A percentile compares a stretch with the other conserved stretches of the same genome.
phyloP scores from a whole-genome alignment of 2,113 vertebrate genomes.

The Phycodurus eques region DNA sequence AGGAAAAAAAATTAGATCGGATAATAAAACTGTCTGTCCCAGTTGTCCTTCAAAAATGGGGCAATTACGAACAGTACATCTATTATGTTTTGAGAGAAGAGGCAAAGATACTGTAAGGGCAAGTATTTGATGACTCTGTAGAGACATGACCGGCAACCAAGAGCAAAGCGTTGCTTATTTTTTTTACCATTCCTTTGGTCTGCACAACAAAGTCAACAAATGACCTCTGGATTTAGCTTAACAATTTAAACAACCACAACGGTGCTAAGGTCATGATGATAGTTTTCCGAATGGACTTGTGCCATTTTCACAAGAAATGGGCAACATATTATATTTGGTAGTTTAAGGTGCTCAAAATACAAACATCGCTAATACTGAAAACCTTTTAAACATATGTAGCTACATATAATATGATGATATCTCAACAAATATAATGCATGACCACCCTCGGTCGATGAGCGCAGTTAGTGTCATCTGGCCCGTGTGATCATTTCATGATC shows the following conservation, averaged over 20 bases:
- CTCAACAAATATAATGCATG: too few species aligned
- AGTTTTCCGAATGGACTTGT: not conserved
- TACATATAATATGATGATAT: too few species aligned
- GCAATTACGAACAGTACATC: slow-evolving; percentile 12
- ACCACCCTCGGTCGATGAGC: too few species aligned
- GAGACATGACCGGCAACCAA: slow-evolving; percentile 5
- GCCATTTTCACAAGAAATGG: not conserved
- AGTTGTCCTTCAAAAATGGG: slow-evolving; percentile 22
- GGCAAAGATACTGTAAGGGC: slow-evolving; percentile 23
- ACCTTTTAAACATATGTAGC: too few species aligned
- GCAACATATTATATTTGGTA: not conserved
- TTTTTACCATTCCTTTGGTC: not conserved
- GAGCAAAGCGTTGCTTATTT: not conserved
- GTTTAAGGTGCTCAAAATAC: too few species aligned
- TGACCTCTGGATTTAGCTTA: not conserved
- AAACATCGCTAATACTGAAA: too few species aligned
- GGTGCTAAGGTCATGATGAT: not conserved
- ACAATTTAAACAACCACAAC: not conserved
- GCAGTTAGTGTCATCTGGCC: too few species aligned
- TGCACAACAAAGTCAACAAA: not conserved
- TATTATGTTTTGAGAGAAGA: not conserved
- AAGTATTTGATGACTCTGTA: slow-evolving; percentile 16
- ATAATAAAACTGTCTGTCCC: slow-evolving; percentile 34
- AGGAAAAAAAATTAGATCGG: slow-evolving; percentile 38
- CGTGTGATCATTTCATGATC: too few species aligned